Evolutionary conservation across 2,888 invertebrate species (phyloP).

Genomic region (Iphiclides podalirius): DNA sequence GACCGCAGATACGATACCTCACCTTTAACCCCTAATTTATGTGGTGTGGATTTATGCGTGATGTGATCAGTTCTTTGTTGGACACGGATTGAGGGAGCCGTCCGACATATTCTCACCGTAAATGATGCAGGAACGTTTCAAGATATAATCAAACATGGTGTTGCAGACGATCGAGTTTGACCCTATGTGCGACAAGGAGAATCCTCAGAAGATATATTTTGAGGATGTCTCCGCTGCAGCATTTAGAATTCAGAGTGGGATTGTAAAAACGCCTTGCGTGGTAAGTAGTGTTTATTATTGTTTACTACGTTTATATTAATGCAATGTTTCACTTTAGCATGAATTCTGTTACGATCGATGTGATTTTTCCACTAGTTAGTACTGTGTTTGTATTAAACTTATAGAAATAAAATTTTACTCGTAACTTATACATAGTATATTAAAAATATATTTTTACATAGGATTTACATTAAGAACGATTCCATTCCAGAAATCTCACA

Average conservation of each 20-base stretch:
- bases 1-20: constrained; percentile 12
- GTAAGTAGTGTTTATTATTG: constrained; percentile 69
- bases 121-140: constrained; percentile 3
- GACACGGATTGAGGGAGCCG: constrained; percentile 1
- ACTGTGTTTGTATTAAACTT: no score
- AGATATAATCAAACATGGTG: constrained; percentile 50
- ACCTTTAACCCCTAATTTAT: constrained; percentile 20
- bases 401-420: no score
- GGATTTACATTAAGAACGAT: no score
- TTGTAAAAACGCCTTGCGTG: constrained; percentile 92
- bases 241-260: constrained; percentile 90
- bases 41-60: background rate
- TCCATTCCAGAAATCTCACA: constrained; percentile 86
- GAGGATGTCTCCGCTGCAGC: constrained; percentile 95
- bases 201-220: constrained; percentile 86
- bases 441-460: no score
- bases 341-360: no score
- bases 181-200: constrained; percentile 83
- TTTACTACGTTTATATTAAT: background rate
- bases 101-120: background rate
- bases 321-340: background rate
- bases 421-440: no score
- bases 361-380: no score
- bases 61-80: background rate
- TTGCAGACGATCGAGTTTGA: constrained; percentile 70